Evolutionary conservation across 2,888 invertebrate genomes (phyloP).

Genomic region (Parnassius orleans): DNA sequence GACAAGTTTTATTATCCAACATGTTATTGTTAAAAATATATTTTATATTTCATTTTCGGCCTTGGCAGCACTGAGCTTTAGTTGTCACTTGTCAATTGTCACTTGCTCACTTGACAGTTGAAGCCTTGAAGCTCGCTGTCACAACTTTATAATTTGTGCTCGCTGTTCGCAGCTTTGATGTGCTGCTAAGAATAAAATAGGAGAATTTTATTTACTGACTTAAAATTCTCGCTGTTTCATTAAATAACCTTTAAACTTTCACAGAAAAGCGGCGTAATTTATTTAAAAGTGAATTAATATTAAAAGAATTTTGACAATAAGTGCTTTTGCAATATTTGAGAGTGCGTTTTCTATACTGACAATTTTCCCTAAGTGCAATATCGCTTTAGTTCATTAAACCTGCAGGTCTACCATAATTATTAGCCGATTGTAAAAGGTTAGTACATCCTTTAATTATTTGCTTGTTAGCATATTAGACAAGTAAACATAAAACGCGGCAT

Average conservation of each 20-base stretch:
- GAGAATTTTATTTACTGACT: no score
- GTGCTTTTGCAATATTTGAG: not conserved
- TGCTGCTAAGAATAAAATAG: no score
- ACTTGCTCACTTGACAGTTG: constrained; percentile 9
- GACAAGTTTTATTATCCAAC: no score
- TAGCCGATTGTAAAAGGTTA: constrained; percentile 11
- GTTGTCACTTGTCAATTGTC: not conserved
- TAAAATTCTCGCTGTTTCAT: no score
- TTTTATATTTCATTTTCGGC: not conserved
- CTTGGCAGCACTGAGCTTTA: constrained; percentile 7
- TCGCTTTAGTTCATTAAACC: not conserved
- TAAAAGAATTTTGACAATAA: no score
- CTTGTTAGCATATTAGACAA: constrained; percentile 7
- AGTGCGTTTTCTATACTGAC: constrained; percentile 14
- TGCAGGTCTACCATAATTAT: constrained; percentile 1
- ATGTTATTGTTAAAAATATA: no score
- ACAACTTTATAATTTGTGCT: no score
- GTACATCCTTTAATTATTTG: not conserved
- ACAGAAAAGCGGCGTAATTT: no score
- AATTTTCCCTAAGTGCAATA: constrained; percentile 1
- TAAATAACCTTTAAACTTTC: no score
- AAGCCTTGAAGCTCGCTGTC: no score
- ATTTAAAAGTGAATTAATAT: no score
- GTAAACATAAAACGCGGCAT: constrained; percentile 17
- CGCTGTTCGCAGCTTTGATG: constrained; percentile 10